These are phyloP conservation scores for Charadrius vociferus DNA, from an alignment of 2,113 vertebrate species.

Conservation along the genomic window DNA sequence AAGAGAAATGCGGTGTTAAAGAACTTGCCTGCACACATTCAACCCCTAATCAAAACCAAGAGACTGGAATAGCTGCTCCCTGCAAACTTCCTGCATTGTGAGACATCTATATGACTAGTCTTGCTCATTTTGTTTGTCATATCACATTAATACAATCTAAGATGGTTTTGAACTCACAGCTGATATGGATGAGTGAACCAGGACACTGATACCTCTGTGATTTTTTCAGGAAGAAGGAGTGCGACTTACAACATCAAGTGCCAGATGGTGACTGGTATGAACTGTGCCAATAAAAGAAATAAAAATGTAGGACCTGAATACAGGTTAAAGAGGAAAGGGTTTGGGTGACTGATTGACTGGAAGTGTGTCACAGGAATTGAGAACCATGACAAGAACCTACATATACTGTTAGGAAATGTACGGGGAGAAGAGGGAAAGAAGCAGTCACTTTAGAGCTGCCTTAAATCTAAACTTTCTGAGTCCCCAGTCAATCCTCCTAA, in stretches of 20 bases:
- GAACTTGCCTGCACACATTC: neutral
- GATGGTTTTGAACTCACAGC: neutral
- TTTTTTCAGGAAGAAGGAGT: neutral
- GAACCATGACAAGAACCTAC: neutral
- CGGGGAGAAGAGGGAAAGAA: neutral
- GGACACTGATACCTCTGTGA: neutral
- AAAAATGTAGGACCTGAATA: neutral
- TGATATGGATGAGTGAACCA: neutral
- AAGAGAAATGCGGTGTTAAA: neutral
- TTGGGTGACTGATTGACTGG: neutral
- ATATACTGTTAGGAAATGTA: neutral
- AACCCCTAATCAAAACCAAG: neutral
- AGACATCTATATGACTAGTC: neutral
- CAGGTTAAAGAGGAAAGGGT: neutral
- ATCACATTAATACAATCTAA: neutral
- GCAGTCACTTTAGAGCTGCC: neutral
- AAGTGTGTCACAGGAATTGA: neutral
- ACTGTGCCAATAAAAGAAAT: neutral
- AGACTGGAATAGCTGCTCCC: neutral
- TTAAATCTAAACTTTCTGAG: neutral
- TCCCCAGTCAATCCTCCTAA: no score
- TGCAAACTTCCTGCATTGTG: neutral
- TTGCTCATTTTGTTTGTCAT: neutral
- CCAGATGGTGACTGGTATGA: neutral
- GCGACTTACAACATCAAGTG: neutral